Base-by-base conservation (phyloP, 2,113 vertebrate genomes). In the Gobiocypris rarus region DNA sequence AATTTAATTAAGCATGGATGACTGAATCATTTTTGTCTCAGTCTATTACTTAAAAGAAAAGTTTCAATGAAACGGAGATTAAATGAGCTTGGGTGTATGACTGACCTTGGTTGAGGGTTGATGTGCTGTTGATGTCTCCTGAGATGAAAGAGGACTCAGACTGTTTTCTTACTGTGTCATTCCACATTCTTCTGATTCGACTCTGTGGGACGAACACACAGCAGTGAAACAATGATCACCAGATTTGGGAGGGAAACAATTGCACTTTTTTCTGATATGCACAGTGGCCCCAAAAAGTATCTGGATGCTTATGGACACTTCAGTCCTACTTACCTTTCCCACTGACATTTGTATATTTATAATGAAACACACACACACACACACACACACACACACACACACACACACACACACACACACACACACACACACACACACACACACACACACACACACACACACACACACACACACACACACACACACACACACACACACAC, bases 41-140 rank as follows among this genome's bases (percentile, higher is more conserved):
- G 38, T 45, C 17, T 41, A 22, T 38, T 69, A 69, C 17, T 67
- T 65, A 4, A 14, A 13, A 28, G 5, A 8, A 65, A 61, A 9
- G 31, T 56, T 13, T 34, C 24, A 11, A n/a, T 43, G 38, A 71
- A 43, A 43, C 34, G 5, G 31, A 71, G 24, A 52, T 54, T 8
- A 76, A 56, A 22, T 54, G 2, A 75, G 26, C 9, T 28, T 56
- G 41, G 24, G n/a, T 75, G 45, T 80, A 14, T 28, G 91, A 98
- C 97, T 98, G 96, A 99, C 98, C 98, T 99, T 99, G 98, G 95
- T 99, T 99, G 96, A 99, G 97, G 92, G 97, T 99, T 93, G 98
- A 99, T 95, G 98, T 98, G 95, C 98, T 99, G 97, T 99, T 99
- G 96, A 99, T 99, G 96, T 99, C 98, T 97, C 98, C 98, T 98